These are phyloP conservation scores for Fopius arisanus DNA, from an alignment of 1,140 invertebrate genomes.

Conservation along the genomic window DNA sequence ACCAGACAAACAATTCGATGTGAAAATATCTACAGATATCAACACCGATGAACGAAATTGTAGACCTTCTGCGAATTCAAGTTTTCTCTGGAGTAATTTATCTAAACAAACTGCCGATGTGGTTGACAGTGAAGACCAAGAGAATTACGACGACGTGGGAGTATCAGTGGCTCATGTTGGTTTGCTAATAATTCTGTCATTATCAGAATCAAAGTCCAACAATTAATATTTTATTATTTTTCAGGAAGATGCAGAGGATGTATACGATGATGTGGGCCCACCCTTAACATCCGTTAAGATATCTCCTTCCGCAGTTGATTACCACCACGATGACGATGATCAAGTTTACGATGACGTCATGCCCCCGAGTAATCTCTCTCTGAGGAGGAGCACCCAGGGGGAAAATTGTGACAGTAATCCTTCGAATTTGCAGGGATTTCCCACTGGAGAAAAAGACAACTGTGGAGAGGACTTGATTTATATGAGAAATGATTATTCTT, in stretches of 20 bases:
- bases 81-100: constrained; percentile 52
- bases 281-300: background rate
- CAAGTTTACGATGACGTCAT: constrained; percentile 56
- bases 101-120: background rate
- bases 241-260: constrained; percentile 17
- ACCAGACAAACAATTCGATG: background rate
- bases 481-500: constrained; percentile 47
- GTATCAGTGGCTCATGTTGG: background rate
- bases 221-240: background rate
- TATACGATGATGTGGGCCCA: constrained; percentile 33
- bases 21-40: background rate
- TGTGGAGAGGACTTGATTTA: constrained; percentile 32
- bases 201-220: background rate
- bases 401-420: background rate
- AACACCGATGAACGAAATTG: background rate
- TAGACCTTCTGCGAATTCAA: constrained; percentile 42
- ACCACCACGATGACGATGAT: constrained; percentile 33
- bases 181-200: background rate
- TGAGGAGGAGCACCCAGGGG: too few relatives aligned
- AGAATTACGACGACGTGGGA: constrained; percentile 54
- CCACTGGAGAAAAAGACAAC: background rate
- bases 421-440: constrained; percentile 12
- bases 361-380: constrained; percentile 11
- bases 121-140: constrained; percentile 37
- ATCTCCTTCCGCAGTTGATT: constrained; percentile 1